Evolutionary conservation across 2,113 vertebrate genomes (phyloP).

Genomic region (Odocoileus virginianus): DNA sequence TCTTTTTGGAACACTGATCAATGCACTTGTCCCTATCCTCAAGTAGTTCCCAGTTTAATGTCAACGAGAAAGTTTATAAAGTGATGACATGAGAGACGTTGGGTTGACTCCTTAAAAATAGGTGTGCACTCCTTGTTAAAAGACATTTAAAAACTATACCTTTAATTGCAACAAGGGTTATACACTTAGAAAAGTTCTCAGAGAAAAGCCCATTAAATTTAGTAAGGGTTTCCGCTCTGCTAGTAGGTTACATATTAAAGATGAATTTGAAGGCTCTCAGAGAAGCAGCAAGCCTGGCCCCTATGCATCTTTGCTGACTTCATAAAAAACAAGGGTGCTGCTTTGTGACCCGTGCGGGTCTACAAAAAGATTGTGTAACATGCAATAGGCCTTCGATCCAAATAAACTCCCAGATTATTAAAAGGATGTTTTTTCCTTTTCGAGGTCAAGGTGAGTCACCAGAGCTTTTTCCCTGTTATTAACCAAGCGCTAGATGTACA

Average conservation of each 20-base stretch:
- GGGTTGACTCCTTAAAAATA: neutral
- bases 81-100: neutral
- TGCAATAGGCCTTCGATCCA: constrained; percentile 65
- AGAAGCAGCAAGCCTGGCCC: constrained; percentile 41
- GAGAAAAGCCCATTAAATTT: constrained; percentile 52
- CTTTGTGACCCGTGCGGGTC: constrained; percentile 31
- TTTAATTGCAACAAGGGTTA: constrained; percentile 46
- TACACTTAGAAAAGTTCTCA: constrained; percentile 35
- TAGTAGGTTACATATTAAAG: constrained; percentile 61
- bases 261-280: constrained; percentile 58
- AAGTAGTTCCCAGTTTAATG: neutral
- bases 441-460: constrained; percentile 68
- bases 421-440: constrained; percentile 67
- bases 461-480: constrained; percentile 69
- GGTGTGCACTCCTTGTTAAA: neutral
- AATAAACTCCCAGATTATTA: constrained; percentile 75
- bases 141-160: constrained; percentile 37
- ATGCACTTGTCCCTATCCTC: neutral
- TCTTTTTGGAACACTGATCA: neutral
- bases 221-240: constrained; percentile 36
- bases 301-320: constrained; percentile 65
- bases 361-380: constrained; percentile 68
- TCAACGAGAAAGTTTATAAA: neutral
- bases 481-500: constrained; percentile 68
- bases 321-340: constrained; percentile 66